Evolutionary conservation across 2,888 invertebrate species (phyloP), one percentile per base, ranked within the genome.

Genomic region (Congeria kusceri): DNA sequence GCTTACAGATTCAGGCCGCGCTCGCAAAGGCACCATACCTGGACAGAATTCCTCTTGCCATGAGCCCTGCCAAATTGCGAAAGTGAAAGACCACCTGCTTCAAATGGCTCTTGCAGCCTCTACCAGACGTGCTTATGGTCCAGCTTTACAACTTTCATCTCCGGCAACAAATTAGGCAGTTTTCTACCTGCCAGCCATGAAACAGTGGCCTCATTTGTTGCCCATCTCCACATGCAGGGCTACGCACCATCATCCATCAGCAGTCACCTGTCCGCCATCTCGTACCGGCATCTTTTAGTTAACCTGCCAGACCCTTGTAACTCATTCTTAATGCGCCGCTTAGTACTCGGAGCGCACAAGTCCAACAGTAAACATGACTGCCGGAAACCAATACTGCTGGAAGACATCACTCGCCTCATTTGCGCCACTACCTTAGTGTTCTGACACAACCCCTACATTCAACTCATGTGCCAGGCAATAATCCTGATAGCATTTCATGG

Each of bases 181-280:
- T 28, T 27, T 5, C 46, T 78, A 18, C 70, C 66, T 18, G 29
- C 68, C 1, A 15, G 58, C 29, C 28, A 59, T 20, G 44, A 59
- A 0, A 27, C 29, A 1, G 32, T 69, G 15, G 29, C 64, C 18
- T 66, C 68, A 47, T 78, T 74, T 47, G 63, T 77, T 7, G 72
- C 57, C 1, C 27, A 66, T 20, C 28, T 77, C 9, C 61, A 65
- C 28, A 25, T 46, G 0, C 20, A 4, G 39, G n/a, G 49, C 15
- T 69, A 63, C 29, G 49, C 64, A 1, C 61, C 78, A 5, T 32
- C 63, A 7, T 59, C 64, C 5, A 78, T 73, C 11, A 46, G 59
- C 25, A 68, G 68, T 23, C 78, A 73, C 25, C 32, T 78, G 5
- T 78, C 78, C 18, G 69, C 78, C 0, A 61, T 78, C 9, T 39